These are phyloP conservation scores for Takifugu rubripes DNA, from an alignment of 2,797 vertebrate genomes.

Conservation along the genomic window DNA sequence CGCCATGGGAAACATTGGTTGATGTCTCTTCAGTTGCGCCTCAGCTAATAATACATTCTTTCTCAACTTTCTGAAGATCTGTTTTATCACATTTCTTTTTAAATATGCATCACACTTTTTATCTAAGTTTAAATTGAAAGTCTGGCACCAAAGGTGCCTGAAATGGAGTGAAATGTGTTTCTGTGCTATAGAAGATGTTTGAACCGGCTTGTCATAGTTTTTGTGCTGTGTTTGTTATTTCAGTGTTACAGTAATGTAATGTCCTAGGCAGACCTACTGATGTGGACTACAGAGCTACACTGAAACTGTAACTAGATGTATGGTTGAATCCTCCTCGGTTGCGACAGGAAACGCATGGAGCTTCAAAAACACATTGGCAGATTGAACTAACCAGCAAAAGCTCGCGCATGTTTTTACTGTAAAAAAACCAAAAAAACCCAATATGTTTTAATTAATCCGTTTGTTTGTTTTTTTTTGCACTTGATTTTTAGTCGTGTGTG, in stretches of 20 bases:
- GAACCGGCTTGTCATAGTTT: conserved; percentile 11
- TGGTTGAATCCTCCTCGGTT: conserved; percentile 43
- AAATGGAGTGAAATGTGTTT: not conserved
- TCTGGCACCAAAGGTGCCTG: not conserved
- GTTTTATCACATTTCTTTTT: not conserved
- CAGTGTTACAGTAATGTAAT: conserved; percentile 64
- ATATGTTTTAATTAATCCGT: not conserved
- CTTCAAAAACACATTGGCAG: conserved; percentile 46
- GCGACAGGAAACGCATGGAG: conserved; percentile 62
- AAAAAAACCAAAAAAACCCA: not conserved
- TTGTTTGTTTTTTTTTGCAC: conserved; percentile 20
- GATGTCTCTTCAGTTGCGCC: conserved; percentile 24
- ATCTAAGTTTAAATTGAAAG: not conserved
- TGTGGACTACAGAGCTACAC: conserved; percentile 52
- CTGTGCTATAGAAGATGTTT: not conserved
- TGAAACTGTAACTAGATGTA: conserved; percentile 56
- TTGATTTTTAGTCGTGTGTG: conserved; percentile 5
- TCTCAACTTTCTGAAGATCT: conserved; percentile 7
- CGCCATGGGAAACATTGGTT: conserved; percentile 31
- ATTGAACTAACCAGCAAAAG: conserved; percentile 52
- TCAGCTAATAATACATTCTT: conserved; percentile 38
- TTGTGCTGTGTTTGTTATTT: conserved; percentile 58
- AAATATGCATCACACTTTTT: not conserved
- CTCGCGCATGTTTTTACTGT: conserved; percentile 48
- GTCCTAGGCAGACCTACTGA: conserved; percentile 57